Conservation (phyloP, 2,113 vertebrate genomes). For the Sinosuthora webbiana region DNA sequence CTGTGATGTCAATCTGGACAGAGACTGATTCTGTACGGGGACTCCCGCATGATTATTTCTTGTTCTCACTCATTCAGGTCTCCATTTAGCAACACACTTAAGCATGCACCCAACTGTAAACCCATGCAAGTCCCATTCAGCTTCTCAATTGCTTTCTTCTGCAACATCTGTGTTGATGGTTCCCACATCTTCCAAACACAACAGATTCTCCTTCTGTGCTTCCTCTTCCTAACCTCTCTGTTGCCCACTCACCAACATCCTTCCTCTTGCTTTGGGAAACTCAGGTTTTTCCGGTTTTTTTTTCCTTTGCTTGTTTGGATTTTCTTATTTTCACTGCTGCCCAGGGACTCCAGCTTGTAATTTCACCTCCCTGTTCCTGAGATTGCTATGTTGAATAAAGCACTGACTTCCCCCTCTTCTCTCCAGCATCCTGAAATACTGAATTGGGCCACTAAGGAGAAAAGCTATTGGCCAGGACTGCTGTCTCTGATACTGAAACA, state of each 20-base stretch:
- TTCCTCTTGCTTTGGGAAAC: neutral
- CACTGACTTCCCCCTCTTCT: neutral
- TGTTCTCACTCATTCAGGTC: slow-evolving; percentile 17
- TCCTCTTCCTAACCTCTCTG: neutral
- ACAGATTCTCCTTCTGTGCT: slow-evolving; percentile 36
- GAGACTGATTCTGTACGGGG: neutral
- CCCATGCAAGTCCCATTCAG: slow-evolving; percentile 21
- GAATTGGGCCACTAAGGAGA: slow-evolving; percentile 6
- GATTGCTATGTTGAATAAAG: neutral
- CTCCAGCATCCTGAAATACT: neutral
- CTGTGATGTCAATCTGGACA: slow-evolving; percentile 35
- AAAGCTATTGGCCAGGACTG: slow-evolving; percentile 2
- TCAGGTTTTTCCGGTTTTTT: neutral
- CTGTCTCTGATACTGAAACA: slow-evolving; percentile 45
- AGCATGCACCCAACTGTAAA: slow-evolving; percentile 17
- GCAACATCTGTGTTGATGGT: slow-evolving; percentile 53
- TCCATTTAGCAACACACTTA: slow-evolving; percentile 10
- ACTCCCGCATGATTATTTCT: slow-evolving; percentile 18
- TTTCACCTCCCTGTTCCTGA: slow-evolving; percentile 25
- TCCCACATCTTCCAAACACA: slow-evolving; percentile 51
- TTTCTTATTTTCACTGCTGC: slow-evolving; percentile 4
- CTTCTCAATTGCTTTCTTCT: slow-evolving; percentile 8
- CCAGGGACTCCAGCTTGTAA: neutral
- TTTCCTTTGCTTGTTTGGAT: neutral
- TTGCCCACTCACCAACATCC: neutral